Conservation (phyloP, 2,888 invertebrate genomes). For the Phoronis australis region DNA sequence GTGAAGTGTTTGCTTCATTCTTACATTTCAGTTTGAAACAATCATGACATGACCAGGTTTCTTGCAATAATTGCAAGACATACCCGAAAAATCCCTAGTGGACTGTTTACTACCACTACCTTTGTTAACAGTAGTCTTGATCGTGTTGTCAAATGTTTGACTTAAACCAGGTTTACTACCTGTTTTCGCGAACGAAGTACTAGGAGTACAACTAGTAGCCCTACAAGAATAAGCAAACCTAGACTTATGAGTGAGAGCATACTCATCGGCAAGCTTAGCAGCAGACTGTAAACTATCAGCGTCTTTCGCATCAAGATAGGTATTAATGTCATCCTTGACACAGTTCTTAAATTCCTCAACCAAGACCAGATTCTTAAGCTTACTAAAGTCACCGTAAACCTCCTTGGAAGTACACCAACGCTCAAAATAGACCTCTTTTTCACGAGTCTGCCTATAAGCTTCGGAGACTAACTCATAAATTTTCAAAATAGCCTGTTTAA, state of each 20-base stretch:
- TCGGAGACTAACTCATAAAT: slow-evolving; percentile 15
- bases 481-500: slow-evolving; percentile 13
- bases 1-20: slow-evolving; percentile 4
- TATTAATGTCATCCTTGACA: slow-evolving; percentile 4
- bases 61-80: too few species aligned
- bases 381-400: slow-evolving; percentile 1
- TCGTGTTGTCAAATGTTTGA: too few species aligned
- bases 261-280: slow-evolving; percentile 11
- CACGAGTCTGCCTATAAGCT: slow-evolving; percentile 11
- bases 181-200: too few species aligned
- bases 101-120: too few species aligned
- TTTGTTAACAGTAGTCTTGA: too few species aligned
- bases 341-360: slow-evolving; percentile 8
- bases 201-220: too few species aligned
- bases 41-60: too few species aligned
- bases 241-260: slow-evolving; percentile 7
- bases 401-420: slow-evolving; percentile 8
- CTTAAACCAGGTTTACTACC: too few species aligned
- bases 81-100: too few species aligned
- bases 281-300: slow-evolving; percentile 2
- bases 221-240: too few species aligned
- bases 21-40: slow-evolving; percentile 18
- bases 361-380: slow-evolving; percentile 4
- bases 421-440: slow-evolving; percentile 11
- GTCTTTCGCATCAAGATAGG: slow-evolving; percentile 8